Percentiles rank a stretch among this genome's conserved stretches.
Evolutionary conservation across 2,113 vertebrate species (phyloP).

Genomic region (Oryzias woworae): DNA sequence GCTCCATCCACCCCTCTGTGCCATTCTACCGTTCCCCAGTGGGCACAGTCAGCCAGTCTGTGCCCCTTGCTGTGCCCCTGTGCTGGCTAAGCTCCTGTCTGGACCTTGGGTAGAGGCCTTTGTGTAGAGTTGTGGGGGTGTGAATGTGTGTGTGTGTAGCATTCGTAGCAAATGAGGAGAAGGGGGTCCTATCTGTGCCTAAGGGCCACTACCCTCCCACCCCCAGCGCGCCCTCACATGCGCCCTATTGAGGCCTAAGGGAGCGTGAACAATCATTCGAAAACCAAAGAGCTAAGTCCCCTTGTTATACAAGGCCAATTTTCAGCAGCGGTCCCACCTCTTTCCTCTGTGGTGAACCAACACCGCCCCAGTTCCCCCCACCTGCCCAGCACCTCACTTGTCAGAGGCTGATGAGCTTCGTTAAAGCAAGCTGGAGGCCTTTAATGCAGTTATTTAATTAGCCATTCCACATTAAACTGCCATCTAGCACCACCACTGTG

Average conservation of each 20-base stretch:
- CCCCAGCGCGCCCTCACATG: slow-evolving; percentile 83
- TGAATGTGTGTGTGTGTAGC: slow-evolving; percentile 57
- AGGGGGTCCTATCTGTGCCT: slow-evolving; percentile 68
- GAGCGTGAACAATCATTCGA: slow-evolving; percentile 91
- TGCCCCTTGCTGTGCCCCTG: slow-evolving; percentile 66
- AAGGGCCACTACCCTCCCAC: slow-evolving; percentile 68
- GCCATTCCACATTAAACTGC: slow-evolving; percentile 78
- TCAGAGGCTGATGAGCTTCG: slow-evolving; percentile 77
- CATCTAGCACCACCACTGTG: slow-evolving; percentile 54
- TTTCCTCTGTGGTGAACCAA: slow-evolving; percentile 54
- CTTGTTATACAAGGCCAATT: slow-evolving; percentile 91
- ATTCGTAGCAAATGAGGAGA: slow-evolving; percentile 60
- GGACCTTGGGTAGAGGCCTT: slow-evolving; percentile 65
- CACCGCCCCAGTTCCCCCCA: slow-evolving; percentile 10
- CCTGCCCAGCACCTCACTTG: slow-evolving; percentile 60
- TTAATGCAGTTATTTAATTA: slow-evolving; percentile 84
- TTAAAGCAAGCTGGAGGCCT: slow-evolving; percentile 79
- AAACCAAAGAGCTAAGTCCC: slow-evolving; percentile 87
- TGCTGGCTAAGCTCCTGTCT: slow-evolving; percentile 68
- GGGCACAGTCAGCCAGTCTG: slow-evolving; percentile 75
- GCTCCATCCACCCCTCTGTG: slow-evolving; percentile 50
- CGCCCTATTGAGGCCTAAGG: slow-evolving; percentile 88
- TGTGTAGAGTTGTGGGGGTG: slow-evolving; percentile 58
- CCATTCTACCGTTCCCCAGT: slow-evolving; percentile 69
- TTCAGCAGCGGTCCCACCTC: slow-evolving; percentile 68